Conservation (phyloP, 2,888 invertebrate genomes). For the Campoplex nolae region DNA sequence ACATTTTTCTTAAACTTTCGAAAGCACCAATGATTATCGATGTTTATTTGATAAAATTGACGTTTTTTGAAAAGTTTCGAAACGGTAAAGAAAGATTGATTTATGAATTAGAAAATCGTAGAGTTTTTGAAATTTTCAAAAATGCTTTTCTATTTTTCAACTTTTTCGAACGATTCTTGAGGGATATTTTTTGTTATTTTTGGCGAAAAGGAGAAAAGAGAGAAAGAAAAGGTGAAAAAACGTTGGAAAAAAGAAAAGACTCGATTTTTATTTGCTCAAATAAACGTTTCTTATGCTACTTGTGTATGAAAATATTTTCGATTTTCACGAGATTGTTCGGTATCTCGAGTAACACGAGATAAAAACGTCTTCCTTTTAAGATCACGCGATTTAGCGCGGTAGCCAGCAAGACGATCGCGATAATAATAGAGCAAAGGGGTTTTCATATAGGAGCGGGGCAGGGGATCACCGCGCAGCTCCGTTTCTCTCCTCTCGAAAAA, state of each 20-base stretch:
- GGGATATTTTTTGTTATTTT: background rate
- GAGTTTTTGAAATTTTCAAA: background rate
- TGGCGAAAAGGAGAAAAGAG: background rate
- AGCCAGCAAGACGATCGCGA: conserved; percentile 25
- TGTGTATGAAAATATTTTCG: background rate
- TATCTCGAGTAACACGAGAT: background rate
- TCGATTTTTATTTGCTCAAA: background rate
- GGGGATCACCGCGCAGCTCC: conserved; percentile 13
- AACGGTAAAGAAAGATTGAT: background rate
- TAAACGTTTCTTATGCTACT: background rate
- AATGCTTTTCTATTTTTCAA: background rate
- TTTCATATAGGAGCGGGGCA: background rate
- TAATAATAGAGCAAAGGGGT: conserved; percentile 8
- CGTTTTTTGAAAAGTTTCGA: too few relatives aligned
- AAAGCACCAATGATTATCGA: too few relatives aligned
- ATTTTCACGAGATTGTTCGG: conserved; percentile 19
- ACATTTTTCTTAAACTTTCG: too few relatives aligned
- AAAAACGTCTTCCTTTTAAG: background rate
- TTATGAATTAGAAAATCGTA: background rate
- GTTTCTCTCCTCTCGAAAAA: conserved; percentile 31
- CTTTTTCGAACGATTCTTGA: background rate
- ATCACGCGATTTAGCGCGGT: conserved; percentile 49
- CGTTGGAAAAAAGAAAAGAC: background rate
- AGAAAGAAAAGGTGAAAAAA: background rate
- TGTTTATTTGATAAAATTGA: too few relatives aligned